Evolutionary conservation across 2,113 vertebrate species (phyloP).

Genomic region (Eurystomus gularis): DNA sequence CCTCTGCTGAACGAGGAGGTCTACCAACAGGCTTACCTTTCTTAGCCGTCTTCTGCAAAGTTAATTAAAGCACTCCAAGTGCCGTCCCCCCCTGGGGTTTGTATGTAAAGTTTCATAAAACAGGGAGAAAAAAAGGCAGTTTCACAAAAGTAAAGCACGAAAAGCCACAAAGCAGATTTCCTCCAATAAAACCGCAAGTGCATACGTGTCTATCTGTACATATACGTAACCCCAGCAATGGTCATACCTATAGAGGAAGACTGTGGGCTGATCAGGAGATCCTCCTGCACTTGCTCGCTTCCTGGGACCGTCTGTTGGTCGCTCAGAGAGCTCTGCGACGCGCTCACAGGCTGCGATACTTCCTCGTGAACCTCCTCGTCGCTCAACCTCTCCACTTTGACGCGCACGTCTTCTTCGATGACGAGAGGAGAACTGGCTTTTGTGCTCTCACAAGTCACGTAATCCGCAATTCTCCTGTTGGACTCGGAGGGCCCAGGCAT

Average conservation of each 20-base stretch:
- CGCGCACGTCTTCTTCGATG: slow-evolving; percentile 89
- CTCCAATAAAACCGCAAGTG: neutral
- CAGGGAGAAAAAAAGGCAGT: neutral
- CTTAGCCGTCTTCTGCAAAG: neutral
- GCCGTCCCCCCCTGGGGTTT: neutral
- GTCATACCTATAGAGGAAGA: slow-evolving; percentile 94
- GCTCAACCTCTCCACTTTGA: slow-evolving; percentile 95
- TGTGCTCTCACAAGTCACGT: slow-evolving; percentile 92
- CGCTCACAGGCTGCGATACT: slow-evolving; percentile 91
- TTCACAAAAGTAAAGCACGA: neutral
- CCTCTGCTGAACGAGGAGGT: neutral
- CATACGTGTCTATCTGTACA: neutral
- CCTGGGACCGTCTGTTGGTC: slow-evolving; percentile 98
- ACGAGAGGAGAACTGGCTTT: slow-evolving; percentile 82
- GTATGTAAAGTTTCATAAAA: neutral
- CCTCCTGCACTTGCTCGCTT: slow-evolving; percentile 95
- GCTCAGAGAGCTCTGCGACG: slow-evolving; percentile 94
- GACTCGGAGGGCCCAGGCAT: slow-evolving; percentile 84
- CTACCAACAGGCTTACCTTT: neutral
- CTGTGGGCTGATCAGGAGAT: slow-evolving; percentile 97
- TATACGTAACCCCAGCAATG: neutral
- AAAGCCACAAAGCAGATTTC: neutral
- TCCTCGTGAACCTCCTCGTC: slow-evolving; percentile 96
- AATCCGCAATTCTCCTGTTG: slow-evolving; percentile 85
- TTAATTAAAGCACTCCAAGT: neutral